Evolutionary conservation across 2,797 vertebrate species (phyloP).

Genomic region (Semotilus atromaculatus): DNA sequence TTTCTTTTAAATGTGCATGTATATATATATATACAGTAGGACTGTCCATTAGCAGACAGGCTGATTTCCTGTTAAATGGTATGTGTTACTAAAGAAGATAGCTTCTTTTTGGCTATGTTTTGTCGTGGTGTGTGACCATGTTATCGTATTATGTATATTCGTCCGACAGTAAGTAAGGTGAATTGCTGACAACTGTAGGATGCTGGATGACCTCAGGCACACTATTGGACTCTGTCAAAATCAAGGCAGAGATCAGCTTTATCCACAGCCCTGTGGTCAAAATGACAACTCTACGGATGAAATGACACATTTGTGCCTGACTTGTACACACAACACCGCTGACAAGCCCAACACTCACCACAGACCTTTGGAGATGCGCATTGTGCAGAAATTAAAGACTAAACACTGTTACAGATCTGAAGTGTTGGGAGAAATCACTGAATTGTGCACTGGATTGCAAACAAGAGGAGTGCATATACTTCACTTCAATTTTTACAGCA

Average conservation of each 20-base stretch:
- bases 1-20: not conserved
- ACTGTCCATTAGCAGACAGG: not conserved
- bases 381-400: not conserved
- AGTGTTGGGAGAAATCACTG: not conserved
- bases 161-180: not conserved
- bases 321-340: conserved; percentile 19
- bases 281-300: conserved; percentile 26
- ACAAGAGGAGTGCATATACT: not conserved
- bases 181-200: not conserved
- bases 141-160: not conserved
- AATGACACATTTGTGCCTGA: conserved; percentile 1
- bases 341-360: conserved; percentile 15
- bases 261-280: conserved; percentile 19
- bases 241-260: conserved; percentile 4
- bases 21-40: not conserved
- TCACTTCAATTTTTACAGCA: not conserved
- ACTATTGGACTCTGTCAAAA: conserved; percentile 25
- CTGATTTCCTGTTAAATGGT: not conserved
- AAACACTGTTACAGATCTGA: not conserved
- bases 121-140: not conserved
- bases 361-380: conserved; percentile 12
- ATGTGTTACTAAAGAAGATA: not conserved
- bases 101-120: too few relatives aligned
- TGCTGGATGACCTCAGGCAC: not conserved
- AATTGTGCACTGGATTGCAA: not conserved